Evolutionary conservation across 2,113 vertebrate species (phyloP), one percentile per base, ranked within the genome.

Genomic region (Orientallactaga bullata): DNA sequence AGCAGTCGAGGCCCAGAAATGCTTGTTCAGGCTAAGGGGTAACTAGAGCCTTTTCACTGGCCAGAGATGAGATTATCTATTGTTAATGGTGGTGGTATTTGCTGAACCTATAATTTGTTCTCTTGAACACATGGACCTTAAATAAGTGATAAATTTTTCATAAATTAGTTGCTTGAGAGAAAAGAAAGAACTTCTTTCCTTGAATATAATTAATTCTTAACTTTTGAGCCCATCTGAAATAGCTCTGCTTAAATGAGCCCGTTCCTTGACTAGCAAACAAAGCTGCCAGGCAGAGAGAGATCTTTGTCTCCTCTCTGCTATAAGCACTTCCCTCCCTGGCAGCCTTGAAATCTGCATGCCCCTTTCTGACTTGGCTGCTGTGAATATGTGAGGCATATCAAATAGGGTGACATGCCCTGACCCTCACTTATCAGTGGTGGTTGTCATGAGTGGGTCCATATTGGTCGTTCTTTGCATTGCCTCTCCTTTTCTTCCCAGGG

Each of bases 191-290:
- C 9, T 26, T 69, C 91, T 92, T 78, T 73, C 13, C 71, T 72
- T 47, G 32, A 83, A 58, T 3, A 7, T 76, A 76, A 95, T 94
- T 94, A 84, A 77, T 65, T 94, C 86, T 94, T 95, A 93, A 93
- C 71, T 93, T 88, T 66, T 92, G 35, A 69, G 65, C 80, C 76
- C 78, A 83, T 79, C 66, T 42, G 51, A 89, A 85, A 83, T 42
- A 24, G 23, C 63, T 90, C 3, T 85, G 78, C 60, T 92, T 66
- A 71, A 32, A 76, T 39, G 37, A 81, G 81, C 82, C 69, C 78
- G 83, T 63, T 28, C 68, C 79, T 82, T 65, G 74, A 65, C 65
- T 89, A 28, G 66, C 69, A 71, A 85, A 86, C 69, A 63, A 39
- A 76, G 71, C 93, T 63, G 61, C 94, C 94, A 83, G 28, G 76